Percentiles rank a stretch among this genome's conserved stretches.
These are phyloP conservation scores for Brachionus sp. DNA, from an alignment of 1,140 invertebrate genomes.

Conservation along the genomic window DNA sequence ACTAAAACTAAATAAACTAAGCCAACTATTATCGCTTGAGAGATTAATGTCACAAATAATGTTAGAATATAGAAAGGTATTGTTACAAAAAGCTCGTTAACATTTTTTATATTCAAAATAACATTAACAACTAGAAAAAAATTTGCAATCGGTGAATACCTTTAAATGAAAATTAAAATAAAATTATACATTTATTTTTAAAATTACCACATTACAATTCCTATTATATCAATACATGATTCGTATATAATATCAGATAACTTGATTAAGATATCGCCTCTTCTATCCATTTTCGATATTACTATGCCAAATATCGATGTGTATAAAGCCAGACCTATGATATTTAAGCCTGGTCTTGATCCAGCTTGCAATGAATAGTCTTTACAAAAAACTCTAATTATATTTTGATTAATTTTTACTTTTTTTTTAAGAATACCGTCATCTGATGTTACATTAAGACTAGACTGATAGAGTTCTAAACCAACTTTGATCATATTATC, in stretches of 20 bases:
- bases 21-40: slow-evolving; percentile 63
- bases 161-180: slow-evolving; percentile 54
- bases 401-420: slow-evolving; percentile 1
- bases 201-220: slow-evolving; percentile 25
- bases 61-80: slow-evolving; percentile 77
- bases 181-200: not conserved
- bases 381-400: not conserved
- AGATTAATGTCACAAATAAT: slow-evolving; percentile 80
- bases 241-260: slow-evolving; percentile 49
- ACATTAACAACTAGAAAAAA: slow-evolving; percentile 83
- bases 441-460: not conserved
- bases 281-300: slow-evolving; percentile 47
- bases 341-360: slow-evolving; percentile 48
- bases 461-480: not conserved
- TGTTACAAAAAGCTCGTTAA: slow-evolving; percentile 74
- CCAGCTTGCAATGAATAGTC: not conserved
- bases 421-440: slow-evolving; percentile 38
- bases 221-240: slow-evolving; percentile 48
- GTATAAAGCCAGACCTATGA: slow-evolving; percentile 49
- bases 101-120: slow-evolving; percentile 79
- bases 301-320: slow-evolving; percentile 49
- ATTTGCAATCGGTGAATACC: slow-evolving; percentile 85
- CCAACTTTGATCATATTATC: not conserved
- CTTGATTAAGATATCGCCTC: slow-evolving; percentile 47
- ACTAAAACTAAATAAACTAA: slow-evolving; percentile 64